Evolutionary conservation across 1,140 invertebrate species (phyloP), one percentile per base, ranked within the genome.

Genomic region (Pectinophora gossypiella): DNA sequence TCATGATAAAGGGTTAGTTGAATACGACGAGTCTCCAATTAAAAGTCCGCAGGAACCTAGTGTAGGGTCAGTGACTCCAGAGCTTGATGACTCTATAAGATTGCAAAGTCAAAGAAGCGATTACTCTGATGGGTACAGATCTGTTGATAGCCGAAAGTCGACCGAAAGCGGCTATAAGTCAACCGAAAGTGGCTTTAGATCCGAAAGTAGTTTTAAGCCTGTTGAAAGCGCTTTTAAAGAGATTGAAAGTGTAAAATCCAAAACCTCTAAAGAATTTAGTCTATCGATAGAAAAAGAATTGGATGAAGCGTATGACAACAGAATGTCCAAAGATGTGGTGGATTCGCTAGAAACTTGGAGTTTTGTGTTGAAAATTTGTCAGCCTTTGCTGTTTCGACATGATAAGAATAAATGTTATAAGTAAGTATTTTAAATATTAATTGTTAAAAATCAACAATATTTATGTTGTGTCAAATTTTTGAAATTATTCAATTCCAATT

Each of bases 361-460:
- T 56, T 85, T 85, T 56, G 74, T 87, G 1, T 40, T 87, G 12
- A 85, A 85, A 50, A 83, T 87, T 6, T 87, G 84, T 55, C 84
- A 87, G 51, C 84, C 84, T 0, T 58, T 87, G 23, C 45, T 87
- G 19, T 87, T 87, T 49, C 69, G 81, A 51, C 84, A 87, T 53
- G 84, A 87, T 19, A 84, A 70, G 46, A 76, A 77, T 36, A 82
- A 78, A 56, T 87, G 84, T 54, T 87, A 79, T 45, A 87, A 67
- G 81, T 86, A 49, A 77, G 27, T 32, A 2, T 1, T 12, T 32
- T 23, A 5, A 23, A 23, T 5, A 23, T 23, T 23, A 23, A 23
- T 23, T 10, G 27, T 32, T 9, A 1, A 1, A 1, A 1, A 7
- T 23, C 22, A 23, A 10, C 4, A 4, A 23, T 23, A 5, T 23